phyloP scores from a whole-genome alignment of 2,797 vertebrate species.

The Margarornis squamiger region DNA sequence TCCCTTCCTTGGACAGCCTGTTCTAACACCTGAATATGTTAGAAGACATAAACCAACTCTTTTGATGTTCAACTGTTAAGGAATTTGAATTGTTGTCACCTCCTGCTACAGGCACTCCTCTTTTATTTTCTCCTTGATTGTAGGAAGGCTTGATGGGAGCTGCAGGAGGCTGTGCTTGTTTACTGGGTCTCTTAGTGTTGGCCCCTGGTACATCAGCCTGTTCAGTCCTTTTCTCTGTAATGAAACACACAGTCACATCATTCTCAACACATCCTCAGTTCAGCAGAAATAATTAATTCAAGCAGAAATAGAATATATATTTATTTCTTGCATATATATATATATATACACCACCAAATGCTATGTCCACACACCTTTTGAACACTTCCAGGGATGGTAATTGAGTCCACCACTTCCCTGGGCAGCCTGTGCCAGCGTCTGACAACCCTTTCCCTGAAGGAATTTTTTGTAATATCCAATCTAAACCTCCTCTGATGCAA shows the following conservation, averaged over 20 bases:
- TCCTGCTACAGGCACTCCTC: neutral
- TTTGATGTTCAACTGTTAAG: neutral
- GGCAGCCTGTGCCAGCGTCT: neutral
- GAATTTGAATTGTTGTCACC: slow-evolving; percentile 16
- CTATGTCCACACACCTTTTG: too few relatives aligned
- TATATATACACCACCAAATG: neutral
- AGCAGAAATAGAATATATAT: neutral
- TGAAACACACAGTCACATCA: neutral
- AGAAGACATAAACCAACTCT: neutral
- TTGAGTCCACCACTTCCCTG: neutral
- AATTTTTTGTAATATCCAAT: neutral
- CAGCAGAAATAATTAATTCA: neutral
- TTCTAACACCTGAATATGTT: neutral
- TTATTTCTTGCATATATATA: neutral
- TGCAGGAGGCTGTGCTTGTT: neutral
- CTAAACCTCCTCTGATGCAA: neutral
- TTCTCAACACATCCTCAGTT: neutral
- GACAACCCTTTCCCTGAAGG: neutral
- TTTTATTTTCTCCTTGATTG: neutral
- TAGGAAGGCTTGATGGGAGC: neutral
- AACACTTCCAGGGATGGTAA: neutral
- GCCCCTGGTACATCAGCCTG: neutral
- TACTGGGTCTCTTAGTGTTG: neutral
- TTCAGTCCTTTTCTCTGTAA: slow-evolving; percentile 48
- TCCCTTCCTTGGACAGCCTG: neutral